Conservation (phyloP, 2,888 invertebrate species). For the Blera fallax region DNA sequence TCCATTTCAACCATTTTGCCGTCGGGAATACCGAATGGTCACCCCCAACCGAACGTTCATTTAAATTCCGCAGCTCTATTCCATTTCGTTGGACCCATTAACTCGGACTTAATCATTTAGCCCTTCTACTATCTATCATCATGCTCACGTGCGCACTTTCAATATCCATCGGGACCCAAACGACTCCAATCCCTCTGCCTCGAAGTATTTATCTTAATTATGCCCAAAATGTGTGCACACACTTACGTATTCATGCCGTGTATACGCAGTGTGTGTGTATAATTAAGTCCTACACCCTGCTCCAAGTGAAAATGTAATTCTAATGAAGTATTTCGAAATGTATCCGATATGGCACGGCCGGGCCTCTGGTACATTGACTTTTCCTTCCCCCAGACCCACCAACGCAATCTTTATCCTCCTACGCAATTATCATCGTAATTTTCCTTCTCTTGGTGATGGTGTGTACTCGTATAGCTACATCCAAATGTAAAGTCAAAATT, state of each 20-base stretch:
- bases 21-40: conserved; percentile 30
- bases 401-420: conserved; percentile 49
- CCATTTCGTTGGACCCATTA: conserved; percentile 14
- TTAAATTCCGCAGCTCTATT: not conserved
- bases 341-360: conserved; percentile 51
- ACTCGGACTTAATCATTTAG: conserved; percentile 54
- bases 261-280: conserved; percentile 23
- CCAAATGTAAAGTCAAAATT: conserved; percentile 49
- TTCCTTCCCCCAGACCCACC: conserved; percentile 6
- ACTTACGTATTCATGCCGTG: conserved; percentile 22
- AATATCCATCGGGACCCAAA: conserved; percentile 6
- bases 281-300: conserved; percentile 53
- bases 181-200: not conserved
- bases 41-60: not conserved
- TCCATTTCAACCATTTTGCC: conserved; percentile 39
- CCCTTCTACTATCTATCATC: conserved; percentile 41
- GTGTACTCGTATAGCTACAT: not conserved
- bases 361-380: conserved; percentile 57
- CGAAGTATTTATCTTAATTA: conserved; percentile 62
- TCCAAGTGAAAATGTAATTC: conserved; percentile 55
- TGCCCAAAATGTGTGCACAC: conserved; percentile 45
- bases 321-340: conserved; percentile 64
- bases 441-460: not conserved
- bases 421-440: conserved; percentile 65
- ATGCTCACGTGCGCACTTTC: conserved; percentile 37